Evolutionary conservation across 2,797 vertebrate genomes (phyloP).

Genomic region (Poeciliopsis gracilis): DNA sequence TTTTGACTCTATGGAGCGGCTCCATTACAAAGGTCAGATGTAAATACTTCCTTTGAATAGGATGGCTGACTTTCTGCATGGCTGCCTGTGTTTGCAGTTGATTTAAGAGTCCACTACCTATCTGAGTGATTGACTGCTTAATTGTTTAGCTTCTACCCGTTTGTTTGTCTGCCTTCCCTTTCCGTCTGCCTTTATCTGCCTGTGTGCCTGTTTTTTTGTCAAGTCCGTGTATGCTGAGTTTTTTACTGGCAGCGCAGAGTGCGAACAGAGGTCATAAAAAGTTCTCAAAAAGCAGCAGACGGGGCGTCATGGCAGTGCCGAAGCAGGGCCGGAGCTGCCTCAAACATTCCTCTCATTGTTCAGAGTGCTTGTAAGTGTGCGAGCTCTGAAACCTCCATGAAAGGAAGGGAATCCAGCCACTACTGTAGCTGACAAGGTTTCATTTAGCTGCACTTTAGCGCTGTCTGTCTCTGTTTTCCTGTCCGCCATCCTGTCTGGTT

Average conservation of each 20-base stretch:
- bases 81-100: conserved; percentile 39
- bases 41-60: conserved; percentile 77
- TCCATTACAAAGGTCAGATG: conserved; percentile 80
- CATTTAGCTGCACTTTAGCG: conserved; percentile 45
- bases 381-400: conserved; percentile 77
- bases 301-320: conserved; percentile 61
- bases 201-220: conserved; percentile 39
- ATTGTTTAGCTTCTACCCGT: conserved; percentile 42
- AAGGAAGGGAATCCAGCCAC: conserved; percentile 79
- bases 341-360: conserved; percentile 86
- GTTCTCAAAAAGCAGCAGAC: conserved; percentile 67
- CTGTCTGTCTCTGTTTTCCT: conserved; percentile 38
- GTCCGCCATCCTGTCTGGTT: conserved; percentile 37
- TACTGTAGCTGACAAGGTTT: conserved; percentile 64
- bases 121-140: conserved; percentile 32
- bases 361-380: conserved; percentile 77
- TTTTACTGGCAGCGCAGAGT: conserved; percentile 44
- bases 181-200: conserved; percentile 19
- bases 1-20: conserved; percentile 61
- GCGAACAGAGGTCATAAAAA: conserved; percentile 74
- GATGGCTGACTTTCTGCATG: conserved; percentile 44
- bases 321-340: conserved; percentile 65
- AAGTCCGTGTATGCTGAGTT: conserved; percentile 30
- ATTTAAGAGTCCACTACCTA: conserved; percentile 38
- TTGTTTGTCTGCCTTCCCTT: conserved; percentile 47